Evolutionary conservation across 1,140 invertebrate genomes (phyloP).

Genomic region (Hyles vespertilio): DNA sequence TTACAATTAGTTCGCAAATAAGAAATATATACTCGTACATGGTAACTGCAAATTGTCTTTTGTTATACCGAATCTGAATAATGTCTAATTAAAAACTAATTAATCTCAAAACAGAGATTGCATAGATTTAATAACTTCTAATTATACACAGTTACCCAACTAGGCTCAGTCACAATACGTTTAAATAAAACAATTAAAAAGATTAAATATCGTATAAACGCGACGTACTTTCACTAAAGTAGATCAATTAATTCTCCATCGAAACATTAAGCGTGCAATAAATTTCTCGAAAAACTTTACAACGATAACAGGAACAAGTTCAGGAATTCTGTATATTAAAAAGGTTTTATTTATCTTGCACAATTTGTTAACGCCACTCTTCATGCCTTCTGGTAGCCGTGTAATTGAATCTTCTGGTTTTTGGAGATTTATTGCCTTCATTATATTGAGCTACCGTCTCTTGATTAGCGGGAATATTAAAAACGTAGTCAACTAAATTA

Average conservation of each 20-base stretch:
- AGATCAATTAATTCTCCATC: constrained; percentile 60
- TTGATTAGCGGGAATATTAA: constrained; percentile 50
- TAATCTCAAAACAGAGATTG: too few relatives aligned
- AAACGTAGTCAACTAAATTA: constrained; percentile 38
- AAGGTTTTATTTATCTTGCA: constrained; percentile 69
- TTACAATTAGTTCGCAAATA: too few relatives aligned
- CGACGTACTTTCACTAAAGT: constrained; percentile 50
- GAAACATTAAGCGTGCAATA: constrained; percentile 62
- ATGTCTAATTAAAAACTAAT: too few relatives aligned
- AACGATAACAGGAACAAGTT: constrained; percentile 51
- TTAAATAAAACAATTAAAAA: too few relatives aligned
- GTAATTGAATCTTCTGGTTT: constrained; percentile 74
- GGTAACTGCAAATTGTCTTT: too few relatives aligned
- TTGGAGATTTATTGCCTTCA: constrained; percentile 55
- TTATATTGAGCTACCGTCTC: constrained; percentile 63
- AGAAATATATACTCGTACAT: too few relatives aligned
- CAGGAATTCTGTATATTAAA: constrained; percentile 55
- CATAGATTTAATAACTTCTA: too few relatives aligned
- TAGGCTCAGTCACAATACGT: too few relatives aligned
- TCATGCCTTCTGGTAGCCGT: constrained; percentile 63
- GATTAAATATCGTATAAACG: constrained; percentile 2
- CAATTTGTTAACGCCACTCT: constrained; percentile 73
- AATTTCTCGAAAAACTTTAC: constrained; percentile 55
- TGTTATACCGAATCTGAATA: too few relatives aligned
- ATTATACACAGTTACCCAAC: too few relatives aligned